A percentile compares a stretch with the other conserved stretches of the same genome.
phyloP scores from a whole-genome alignment of 1,140 invertebrate genomes.

The Amyelois transitella region DNA sequence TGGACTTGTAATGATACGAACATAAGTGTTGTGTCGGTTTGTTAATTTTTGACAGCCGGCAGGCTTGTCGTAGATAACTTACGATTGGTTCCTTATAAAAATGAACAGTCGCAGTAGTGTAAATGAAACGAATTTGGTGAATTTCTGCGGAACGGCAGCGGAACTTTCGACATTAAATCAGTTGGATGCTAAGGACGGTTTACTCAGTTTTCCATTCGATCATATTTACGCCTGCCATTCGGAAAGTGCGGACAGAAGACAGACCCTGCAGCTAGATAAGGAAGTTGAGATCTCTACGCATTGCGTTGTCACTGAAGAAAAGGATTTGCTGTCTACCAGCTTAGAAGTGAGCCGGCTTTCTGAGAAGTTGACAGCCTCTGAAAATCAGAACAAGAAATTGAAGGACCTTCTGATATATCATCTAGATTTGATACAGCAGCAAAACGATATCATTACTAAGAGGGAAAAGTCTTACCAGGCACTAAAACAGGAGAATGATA shows the following conservation, averaged over 20 bases:
- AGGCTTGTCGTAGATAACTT: slow-evolving; percentile 49
- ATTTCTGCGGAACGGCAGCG: slow-evolving; percentile 36
- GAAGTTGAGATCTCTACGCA: slow-evolving; percentile 43
- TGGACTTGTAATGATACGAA: slow-evolving; percentile 50
- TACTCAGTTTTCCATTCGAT: slow-evolving; percentile 62
- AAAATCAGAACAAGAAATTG: slow-evolving; percentile 48
- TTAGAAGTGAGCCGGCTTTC: slow-evolving; percentile 28
- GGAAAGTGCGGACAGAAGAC: slow-evolving; percentile 36
- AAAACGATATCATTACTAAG: slow-evolving; percentile 53
- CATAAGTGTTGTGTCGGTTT: slow-evolving; percentile 42
- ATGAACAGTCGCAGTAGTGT: slow-evolving; percentile 67
- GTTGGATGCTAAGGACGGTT: slow-evolving; percentile 54
- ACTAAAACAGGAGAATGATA: slow-evolving; percentile 59
- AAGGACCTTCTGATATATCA: slow-evolving; percentile 55
- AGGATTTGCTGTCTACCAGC: slow-evolving; percentile 18
- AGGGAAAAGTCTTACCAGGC: slow-evolving; percentile 48
- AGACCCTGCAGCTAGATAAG: slow-evolving; percentile 39
- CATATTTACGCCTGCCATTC: slow-evolving; percentile 64
- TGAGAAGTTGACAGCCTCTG: slow-evolving; percentile 31
- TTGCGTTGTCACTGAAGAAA: slow-evolving; percentile 38
- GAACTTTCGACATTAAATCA: slow-evolving; percentile 50
- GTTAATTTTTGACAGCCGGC: slow-evolving; percentile 62
- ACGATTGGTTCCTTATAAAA: slow-evolving; percentile 50
- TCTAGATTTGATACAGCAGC: slow-evolving; percentile 57
- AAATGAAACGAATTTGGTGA: slow-evolving; percentile 66